Evolutionary conservation across 2,888 invertebrate genomes (phyloP).

Genomic region (Saturnia japonica): DNA sequence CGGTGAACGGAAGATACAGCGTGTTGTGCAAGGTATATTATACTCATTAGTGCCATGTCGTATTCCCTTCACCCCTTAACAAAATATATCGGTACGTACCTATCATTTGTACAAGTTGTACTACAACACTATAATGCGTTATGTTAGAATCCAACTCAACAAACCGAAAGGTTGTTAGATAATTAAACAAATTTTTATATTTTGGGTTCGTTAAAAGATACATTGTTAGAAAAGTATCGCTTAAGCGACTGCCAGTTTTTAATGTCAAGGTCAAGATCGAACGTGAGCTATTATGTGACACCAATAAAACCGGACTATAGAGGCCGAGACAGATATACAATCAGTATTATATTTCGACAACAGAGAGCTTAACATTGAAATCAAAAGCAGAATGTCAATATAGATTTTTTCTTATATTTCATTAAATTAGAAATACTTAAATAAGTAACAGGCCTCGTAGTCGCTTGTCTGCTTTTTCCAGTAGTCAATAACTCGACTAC

Average conservation of each 20-base stretch:
- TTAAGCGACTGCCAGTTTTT: conserved; percentile 3
- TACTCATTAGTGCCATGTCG: conserved; percentile 22
- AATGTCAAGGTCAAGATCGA: conserved; percentile 10
- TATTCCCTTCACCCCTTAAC: conserved; percentile 52
- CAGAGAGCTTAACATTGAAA: conserved; percentile 6
- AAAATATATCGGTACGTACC: neutral
- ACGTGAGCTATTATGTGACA: conserved; percentile 10
- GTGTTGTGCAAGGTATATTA: conserved; percentile 52
- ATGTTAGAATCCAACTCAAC: neutral
- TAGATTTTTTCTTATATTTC: neutral
- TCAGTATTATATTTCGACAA: conserved; percentile 5
- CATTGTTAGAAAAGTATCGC: neutral
- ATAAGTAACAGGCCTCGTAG: no score
- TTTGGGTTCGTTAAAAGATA: neutral
- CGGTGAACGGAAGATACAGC: conserved; percentile 58
- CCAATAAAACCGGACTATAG: conserved; percentile 3
- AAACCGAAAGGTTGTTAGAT: neutral
- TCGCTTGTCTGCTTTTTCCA: no score
- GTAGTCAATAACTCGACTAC: no score
- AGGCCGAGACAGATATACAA: neutral
- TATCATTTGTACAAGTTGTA: neutral
- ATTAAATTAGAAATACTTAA: neutral
- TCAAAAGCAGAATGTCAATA: neutral
- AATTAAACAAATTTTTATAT: neutral
- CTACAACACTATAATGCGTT: neutral